Conservation (phyloP, 2,113 vertebrate genomes). For the Chloropsis hardwickii region DNA sequence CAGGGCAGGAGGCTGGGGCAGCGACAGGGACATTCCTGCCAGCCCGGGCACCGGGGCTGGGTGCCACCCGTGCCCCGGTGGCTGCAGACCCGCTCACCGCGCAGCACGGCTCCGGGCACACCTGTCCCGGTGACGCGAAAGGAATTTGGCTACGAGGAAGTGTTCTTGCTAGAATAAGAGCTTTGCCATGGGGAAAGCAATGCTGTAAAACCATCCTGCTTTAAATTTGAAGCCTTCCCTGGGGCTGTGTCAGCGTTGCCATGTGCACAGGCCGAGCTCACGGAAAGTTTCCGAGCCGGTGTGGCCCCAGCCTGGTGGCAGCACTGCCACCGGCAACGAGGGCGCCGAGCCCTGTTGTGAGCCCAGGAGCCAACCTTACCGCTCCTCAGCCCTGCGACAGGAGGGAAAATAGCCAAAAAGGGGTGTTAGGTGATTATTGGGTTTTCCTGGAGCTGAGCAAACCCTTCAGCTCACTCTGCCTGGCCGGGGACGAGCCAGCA, state of each 20-base stretch:
- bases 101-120: background rate
- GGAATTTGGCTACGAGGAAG: background rate
- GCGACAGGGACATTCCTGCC: background rate
- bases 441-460: background rate
- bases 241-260: background rate
- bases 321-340: background rate
- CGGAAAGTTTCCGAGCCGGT: fast-evolving
- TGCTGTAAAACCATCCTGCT: background rate
- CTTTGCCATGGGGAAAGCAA: background rate
- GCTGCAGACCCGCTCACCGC: fast-evolving
- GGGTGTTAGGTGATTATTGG: background rate
- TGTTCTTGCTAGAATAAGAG: background rate
- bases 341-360: background rate
- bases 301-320: background rate
- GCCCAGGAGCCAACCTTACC: background rate
- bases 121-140: background rate
- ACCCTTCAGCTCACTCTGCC: background rate
- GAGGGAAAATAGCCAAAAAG: background rate
- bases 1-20: background rate
- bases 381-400: fast-evolving
- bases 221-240: background rate
- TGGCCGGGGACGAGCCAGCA: background rate
- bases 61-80: fast-evolving
- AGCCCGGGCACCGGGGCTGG: background rate
- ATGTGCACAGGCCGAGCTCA: background rate